These are phyloP conservation scores for Xenopus borealis DNA, from an alignment of 2,113 vertebrate species.

Conservation along the genomic window DNA sequence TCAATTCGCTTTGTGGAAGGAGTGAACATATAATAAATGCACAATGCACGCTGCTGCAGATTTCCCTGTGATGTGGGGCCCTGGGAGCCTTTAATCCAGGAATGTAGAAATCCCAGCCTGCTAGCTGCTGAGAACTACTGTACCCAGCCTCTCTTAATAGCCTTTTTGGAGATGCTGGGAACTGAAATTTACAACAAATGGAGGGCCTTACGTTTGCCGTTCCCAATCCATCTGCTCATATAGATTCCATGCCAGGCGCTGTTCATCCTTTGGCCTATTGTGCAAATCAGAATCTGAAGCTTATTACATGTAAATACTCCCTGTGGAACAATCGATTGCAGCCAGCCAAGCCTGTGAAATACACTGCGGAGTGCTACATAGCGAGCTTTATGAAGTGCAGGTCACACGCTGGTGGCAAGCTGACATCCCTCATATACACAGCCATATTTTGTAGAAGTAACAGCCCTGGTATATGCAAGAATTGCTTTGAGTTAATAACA, in stretches of 20 bases:
- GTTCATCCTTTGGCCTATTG: slow-evolving; percentile 14
- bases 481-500: not conserved
- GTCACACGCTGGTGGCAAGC: not conserved
- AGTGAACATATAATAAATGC: slow-evolving; percentile 24
- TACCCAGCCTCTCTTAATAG: too few species aligned
- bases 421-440: not conserved
- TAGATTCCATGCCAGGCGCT: slow-evolving; percentile 27
- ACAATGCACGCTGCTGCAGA: slow-evolving; percentile 27
- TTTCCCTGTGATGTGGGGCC: slow-evolving; percentile 33
- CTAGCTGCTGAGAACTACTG: too few species aligned
- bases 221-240: slow-evolving; percentile 24
- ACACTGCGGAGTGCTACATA: slow-evolving; percentile 32
- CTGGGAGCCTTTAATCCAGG: slow-evolving; percentile 26
- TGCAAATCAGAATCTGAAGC: slow-evolving; percentile 29
- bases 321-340: slow-evolving; percentile 37
- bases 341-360: slow-evolving; percentile 32
- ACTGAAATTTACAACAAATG: too few species aligned
- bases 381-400: slow-evolving; percentile 15
- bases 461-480: slow-evolving; percentile 1
- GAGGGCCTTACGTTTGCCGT: too few species aligned
- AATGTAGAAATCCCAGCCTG: too few species aligned
- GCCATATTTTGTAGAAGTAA: slow-evolving; percentile 7
- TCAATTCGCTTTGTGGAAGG: slow-evolving; percentile 30
- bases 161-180: too few species aligned
- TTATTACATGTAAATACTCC: slow-evolving; percentile 46